Base-by-base conservation (phyloP, 2,797 vertebrate genomes). In the Myiotriccus ornatus region DNA sequence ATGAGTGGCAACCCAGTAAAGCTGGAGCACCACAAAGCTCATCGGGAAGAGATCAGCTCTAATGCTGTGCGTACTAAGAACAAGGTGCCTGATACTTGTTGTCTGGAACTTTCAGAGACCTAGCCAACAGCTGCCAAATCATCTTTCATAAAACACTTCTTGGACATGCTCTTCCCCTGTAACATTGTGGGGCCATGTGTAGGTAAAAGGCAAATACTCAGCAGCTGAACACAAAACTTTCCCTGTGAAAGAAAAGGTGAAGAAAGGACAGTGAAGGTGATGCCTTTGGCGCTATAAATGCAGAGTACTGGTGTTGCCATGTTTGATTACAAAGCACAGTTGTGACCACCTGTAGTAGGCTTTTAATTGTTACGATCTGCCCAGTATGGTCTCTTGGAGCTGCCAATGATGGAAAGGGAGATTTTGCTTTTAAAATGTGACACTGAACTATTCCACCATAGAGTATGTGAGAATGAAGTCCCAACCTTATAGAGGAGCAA, bases 141-240 rank as follows among this genome's bases (percentile, higher is more conserved):
- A 3, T 73, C 35, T 78, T 68, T 34, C 28, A 15, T 46, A 49
- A 67, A 81, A 34, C 2, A 0, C 24, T 18, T 34, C 20, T 69
- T 30, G 24, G 28, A 60, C 3, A 0, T 60, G 17, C 30, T 91
- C 28, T 67, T 89, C 78, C 46, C 10, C 7, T 56, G 6, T 57
- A 55, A 1, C 53, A 22, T 0, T 1, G 3, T 28, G 24, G 12
- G 30, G 19, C 37, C 49, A 30, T 15, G 37, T 46, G 15, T 68
- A n/a, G 32, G 59, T 53, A 75, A 60, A 68, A 60, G 34, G 57
- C 41, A 62, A 32, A 16, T 52, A 15, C 16, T 35, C 2, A 0
- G 0, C 44, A 78, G 18, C 37, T 59, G n/a, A 79, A 15, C 41
- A 8, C 15, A 46, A 56, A 84, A 18, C 35, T 5, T 52, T 43